A percentile compares a stretch with the other conserved stretches of the same genome.
phyloP scores from a whole-genome alignment of 2,888 invertebrate species.

The Mechanitis mazaeus region DNA sequence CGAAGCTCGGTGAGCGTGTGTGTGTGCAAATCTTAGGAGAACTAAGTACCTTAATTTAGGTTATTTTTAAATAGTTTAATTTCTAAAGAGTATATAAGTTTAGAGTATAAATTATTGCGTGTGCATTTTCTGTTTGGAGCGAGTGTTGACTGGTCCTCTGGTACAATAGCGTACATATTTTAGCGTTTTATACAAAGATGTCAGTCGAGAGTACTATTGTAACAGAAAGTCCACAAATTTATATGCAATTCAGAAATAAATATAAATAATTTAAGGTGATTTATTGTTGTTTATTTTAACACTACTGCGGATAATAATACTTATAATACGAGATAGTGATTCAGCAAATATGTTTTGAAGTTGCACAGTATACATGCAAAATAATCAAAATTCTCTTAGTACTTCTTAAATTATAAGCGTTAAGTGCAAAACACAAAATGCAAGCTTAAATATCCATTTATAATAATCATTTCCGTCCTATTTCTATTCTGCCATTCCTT shows the following conservation, averaged over 20 bases:
- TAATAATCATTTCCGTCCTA: too few species aligned
- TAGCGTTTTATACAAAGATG: slow-evolving; percentile 74
- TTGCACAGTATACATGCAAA: too few species aligned
- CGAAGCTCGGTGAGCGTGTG: slow-evolving; percentile 45
- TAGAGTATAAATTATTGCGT: slow-evolving; percentile 74
- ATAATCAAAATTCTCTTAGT: too few species aligned
- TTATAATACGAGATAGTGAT: too few species aligned
- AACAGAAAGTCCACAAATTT: slow-evolving; percentile 77
- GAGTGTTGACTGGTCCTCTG: slow-evolving; percentile 57
- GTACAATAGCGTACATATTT: slow-evolving; percentile 69
- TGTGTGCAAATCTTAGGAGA: slow-evolving; percentile 61
- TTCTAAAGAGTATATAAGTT: slow-evolving; percentile 55
- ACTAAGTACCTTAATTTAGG: slow-evolving; percentile 66
- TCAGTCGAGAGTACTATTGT: slow-evolving; percentile 73
- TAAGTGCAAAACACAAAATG: too few species aligned
- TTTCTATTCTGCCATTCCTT: too few species aligned
- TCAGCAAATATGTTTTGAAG: too few species aligned
- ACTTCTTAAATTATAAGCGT: too few species aligned
- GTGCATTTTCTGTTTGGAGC: slow-evolving; percentile 70
- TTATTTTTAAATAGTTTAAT: slow-evolving; percentile 68
- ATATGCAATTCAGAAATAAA: slow-evolving; percentile 74
- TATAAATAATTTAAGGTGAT: slow-evolving; percentile 70
- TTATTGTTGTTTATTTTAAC: slow-evolving; percentile 39
- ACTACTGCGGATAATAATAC: background rate
- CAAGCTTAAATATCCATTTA: too few species aligned